Evolutionary conservation across 2,888 invertebrate species (phyloP).

Genomic region (Ectropis crepuscularia): DNA sequence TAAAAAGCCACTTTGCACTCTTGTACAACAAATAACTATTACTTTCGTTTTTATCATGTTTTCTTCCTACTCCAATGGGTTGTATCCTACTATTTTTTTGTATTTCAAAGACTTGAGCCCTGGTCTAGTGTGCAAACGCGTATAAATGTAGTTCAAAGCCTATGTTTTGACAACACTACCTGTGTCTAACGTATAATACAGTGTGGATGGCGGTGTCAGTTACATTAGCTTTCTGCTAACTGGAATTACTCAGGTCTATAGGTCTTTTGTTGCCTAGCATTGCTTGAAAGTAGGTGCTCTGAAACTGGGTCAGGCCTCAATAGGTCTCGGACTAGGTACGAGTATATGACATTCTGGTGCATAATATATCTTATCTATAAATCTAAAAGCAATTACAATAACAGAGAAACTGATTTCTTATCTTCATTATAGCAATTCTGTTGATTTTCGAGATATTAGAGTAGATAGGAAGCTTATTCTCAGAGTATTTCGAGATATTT

Average conservation of each 20-base stretch:
- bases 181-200: conserved; percentile 17
- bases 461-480: not conserved
- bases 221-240: conserved; percentile 17
- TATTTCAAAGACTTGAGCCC: not conserved
- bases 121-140: not conserved
- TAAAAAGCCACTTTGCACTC: no score
- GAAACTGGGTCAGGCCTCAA: conserved; percentile 5
- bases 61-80: no score
- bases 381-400: not conserved
- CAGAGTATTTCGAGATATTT: conserved; percentile 12
- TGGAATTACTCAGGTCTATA: conserved; percentile 13
- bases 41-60: no score
- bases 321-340: not conserved
- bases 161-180: conserved; percentile 22
- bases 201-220: conserved; percentile 9
- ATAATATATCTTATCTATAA: not conserved
- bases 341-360: not conserved
- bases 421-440: conserved; percentile 3
- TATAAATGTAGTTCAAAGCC: conserved; percentile 3
- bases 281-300: not conserved
- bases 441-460: not conserved
- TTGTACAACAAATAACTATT: no score
- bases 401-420: not conserved
- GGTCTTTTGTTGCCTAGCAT: conserved; percentile 4
- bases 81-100: not conserved